phyloP scores from a whole-genome alignment of 2,888 invertebrate genomes.

The Microctonus hyperodae region DNA sequence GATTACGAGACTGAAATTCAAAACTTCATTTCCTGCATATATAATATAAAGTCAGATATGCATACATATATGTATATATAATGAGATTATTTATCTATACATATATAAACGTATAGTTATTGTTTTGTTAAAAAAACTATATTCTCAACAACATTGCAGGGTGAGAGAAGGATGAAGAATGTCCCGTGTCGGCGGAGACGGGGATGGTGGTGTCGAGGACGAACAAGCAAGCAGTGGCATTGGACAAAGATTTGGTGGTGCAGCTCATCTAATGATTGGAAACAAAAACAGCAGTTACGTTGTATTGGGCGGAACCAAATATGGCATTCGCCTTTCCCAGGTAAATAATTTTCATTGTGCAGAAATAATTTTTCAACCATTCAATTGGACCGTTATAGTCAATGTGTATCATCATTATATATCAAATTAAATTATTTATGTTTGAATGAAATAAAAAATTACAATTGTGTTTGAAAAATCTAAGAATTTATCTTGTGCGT shows the following conservation, averaged over 20 bases:
- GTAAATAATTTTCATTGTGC: conserved; percentile 44
- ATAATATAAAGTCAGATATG: no score
- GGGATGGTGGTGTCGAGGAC: conserved; percentile 50
- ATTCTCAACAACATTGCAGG: no score
- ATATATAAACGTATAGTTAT: neutral
- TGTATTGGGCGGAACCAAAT: conserved; percentile 75
- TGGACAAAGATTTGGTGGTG: conserved; percentile 55
- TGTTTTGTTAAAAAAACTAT: no score
- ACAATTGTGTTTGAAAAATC: no score
- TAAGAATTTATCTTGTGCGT: no score
- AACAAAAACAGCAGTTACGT: conserved; percentile 65
- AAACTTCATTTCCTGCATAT: neutral
- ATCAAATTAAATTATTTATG: no score
- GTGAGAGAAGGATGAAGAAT: conserved; percentile 61
- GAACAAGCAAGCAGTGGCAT: conserved; percentile 35
- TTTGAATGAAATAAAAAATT: no score
- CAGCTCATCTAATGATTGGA: conserved; percentile 55
- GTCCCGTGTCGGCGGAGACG: conserved; percentile 59
- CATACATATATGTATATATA: no score
- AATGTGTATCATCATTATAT: no score
- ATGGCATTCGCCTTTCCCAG: conserved; percentile 70
- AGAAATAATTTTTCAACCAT: no score
- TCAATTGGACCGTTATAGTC: no score
- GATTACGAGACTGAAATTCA: conserved; percentile 7
- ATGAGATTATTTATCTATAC: neutral